phyloP scores from a whole-genome alignment of 2,888 invertebrate species.

The Ectemnius cavifrons region DNA sequence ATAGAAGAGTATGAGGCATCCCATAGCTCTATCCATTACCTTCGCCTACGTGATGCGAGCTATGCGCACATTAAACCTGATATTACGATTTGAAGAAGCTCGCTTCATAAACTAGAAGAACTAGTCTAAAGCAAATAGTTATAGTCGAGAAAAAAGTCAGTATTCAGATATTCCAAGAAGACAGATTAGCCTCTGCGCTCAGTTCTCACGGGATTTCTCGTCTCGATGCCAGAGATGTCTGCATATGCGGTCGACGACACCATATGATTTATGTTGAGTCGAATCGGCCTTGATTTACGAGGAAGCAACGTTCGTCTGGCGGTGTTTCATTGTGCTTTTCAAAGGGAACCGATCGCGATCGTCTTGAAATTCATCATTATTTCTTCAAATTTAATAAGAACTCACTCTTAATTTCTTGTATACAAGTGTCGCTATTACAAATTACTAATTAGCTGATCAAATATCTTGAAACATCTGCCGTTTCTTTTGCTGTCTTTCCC shows the following conservation, averaged over 20 bases:
- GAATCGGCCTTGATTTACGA: slow-evolving; percentile 63
- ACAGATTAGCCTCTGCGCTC: slow-evolving; percentile 33
- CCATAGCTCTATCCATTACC: too few relatives aligned
- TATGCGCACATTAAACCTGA: too few relatives aligned
- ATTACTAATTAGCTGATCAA: neutral
- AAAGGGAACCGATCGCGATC: neutral
- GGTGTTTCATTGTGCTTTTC: too few relatives aligned
- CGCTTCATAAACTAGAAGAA: too few relatives aligned
- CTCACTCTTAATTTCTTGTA: neutral
- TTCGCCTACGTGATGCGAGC: too few relatives aligned
- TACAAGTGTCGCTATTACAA: neutral
- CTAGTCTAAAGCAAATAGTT: too few relatives aligned
- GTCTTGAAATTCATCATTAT: neutral
- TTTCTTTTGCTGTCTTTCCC: slow-evolving; percentile 5
- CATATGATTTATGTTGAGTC: slow-evolving; percentile 65
- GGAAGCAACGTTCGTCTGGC: slow-evolving; percentile 44
- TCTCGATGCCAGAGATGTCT: slow-evolving; percentile 49
- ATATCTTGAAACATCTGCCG: slow-evolving; percentile 1
- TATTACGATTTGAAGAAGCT: too few relatives aligned
- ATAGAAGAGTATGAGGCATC: too few relatives aligned
- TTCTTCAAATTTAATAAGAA: neutral
- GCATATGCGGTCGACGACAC: slow-evolving; percentile 44
- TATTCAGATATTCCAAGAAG: slow-evolving; percentile 32
- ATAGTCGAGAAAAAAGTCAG: too few relatives aligned
- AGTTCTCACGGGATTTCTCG: slow-evolving; percentile 50